These are phyloP conservation scores for Poeciliopsis paucimaculata DNA, from an alignment of 2,797 vertebrate species.

Conservation along the genomic window DNA sequence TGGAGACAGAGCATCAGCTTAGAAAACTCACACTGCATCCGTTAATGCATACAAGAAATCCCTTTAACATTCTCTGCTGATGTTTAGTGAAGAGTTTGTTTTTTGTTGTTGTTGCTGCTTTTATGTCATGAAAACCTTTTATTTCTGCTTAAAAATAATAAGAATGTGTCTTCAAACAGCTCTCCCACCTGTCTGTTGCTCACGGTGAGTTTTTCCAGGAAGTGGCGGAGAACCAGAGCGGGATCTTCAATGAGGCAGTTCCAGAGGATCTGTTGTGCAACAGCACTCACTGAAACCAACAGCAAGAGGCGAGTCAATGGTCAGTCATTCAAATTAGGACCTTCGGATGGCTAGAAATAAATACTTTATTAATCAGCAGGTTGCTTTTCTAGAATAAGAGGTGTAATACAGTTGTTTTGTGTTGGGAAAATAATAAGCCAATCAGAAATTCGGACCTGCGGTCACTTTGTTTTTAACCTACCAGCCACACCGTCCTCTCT, in stretches of 20 bases:
- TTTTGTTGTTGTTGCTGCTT: not conserved
- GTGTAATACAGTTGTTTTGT: not conserved
- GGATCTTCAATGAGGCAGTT: constrained; percentile 99
- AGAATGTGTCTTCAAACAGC: not conserved
- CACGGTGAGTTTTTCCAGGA: constrained; percentile 96
- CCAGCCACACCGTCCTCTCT: constrained; percentile 97
- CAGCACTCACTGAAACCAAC: constrained; percentile 88
- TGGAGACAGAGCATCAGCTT: constrained; percentile 45
- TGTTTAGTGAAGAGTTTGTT: not conserved
- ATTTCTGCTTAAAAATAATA: not conserved
- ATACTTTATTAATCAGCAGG: not conserved
- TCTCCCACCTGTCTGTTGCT: constrained; percentile 93
- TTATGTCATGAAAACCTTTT: not conserved
- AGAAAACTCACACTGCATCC: not conserved
- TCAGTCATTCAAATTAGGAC: not conserved
- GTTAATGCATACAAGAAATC: not conserved
- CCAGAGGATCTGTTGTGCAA: constrained; percentile 98
- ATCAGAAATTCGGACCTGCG: not conserved
- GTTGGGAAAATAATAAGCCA: not conserved
- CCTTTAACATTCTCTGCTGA: not conserved
- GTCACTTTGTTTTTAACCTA: constrained; percentile 51
- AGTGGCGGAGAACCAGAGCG: constrained; percentile 95
- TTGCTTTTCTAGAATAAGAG: too few species aligned
- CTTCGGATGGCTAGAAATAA: not conserved
- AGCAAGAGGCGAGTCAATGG: not conserved